Evolutionary conservation across 2,113 vertebrate genomes (phyloP).

Genomic region (Seriola rivoliana): DNA sequence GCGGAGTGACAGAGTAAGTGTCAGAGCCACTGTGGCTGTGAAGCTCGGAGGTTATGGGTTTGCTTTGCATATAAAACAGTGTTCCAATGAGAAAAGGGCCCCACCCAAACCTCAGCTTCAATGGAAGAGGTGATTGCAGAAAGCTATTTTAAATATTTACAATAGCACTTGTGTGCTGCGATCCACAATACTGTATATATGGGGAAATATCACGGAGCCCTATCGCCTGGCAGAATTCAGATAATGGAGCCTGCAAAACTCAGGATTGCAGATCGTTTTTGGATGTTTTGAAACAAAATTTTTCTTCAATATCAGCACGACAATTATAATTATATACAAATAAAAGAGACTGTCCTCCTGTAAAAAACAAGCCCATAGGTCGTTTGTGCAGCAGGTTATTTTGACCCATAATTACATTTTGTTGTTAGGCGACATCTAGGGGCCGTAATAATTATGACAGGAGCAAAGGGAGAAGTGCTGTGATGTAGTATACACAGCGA

Average conservation of each 20-base stretch:
- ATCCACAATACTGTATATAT: background rate
- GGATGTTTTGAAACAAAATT: background rate
- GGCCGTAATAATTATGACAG: too few relatives aligned
- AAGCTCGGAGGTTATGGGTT: slow-evolving; percentile 23
- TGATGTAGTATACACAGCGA: too few relatives aligned
- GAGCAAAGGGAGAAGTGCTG: too few relatives aligned
- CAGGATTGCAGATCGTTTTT: background rate
- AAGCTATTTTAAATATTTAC: background rate
- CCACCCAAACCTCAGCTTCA: background rate
- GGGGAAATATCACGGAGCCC: background rate
- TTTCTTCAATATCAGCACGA: too few relatives aligned
- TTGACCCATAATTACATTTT: too few relatives aligned
- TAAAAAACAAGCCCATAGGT: too few relatives aligned
- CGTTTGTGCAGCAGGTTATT: too few relatives aligned
- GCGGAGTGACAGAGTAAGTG: slow-evolving; percentile 40
- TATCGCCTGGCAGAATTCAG: background rate
- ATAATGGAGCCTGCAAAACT: background rate
- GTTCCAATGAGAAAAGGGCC: background rate
- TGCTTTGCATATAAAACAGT: slow-evolving; percentile 44
- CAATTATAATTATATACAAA: too few relatives aligned
- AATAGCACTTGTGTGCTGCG: background rate
- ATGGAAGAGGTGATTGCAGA: background rate
- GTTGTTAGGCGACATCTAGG: too few relatives aligned
- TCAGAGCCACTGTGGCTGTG: slow-evolving; percentile 32
- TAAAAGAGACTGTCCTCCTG: too few relatives aligned